Conservation (phyloP, 2,113 vertebrate genomes). For the Pyrgilauda ruficollis region DNA sequence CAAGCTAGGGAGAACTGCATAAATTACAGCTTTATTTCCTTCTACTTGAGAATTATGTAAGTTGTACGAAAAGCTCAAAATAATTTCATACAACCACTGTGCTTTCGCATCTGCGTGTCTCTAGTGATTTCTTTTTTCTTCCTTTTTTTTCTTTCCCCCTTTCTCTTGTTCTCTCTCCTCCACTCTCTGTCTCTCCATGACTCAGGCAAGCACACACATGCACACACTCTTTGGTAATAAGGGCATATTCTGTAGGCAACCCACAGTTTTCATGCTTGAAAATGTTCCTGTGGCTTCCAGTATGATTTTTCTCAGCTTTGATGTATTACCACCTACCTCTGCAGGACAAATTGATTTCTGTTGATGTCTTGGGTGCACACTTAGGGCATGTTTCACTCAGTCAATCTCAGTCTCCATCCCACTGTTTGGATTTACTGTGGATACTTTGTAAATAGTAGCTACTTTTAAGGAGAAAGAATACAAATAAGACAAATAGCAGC, state of each 20-base stretch:
- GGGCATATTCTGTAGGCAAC: not conserved
- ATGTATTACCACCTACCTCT: not conserved
- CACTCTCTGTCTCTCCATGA: not conserved
- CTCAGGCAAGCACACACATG: not conserved
- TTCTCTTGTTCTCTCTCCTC: not conserved
- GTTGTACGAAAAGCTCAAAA: not conserved
- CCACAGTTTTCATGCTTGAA: not conserved
- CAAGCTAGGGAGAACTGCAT: conserved; percentile 38
- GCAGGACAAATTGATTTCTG: conserved; percentile 34
- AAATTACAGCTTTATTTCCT: conserved; percentile 53
- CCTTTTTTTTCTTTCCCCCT: not conserved
- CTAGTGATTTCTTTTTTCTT: not conserved
- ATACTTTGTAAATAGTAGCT: not conserved
- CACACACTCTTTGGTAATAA: not conserved
- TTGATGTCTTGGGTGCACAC: conserved; percentile 5
- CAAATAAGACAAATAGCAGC: not conserved
- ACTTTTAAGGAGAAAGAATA: not conserved
- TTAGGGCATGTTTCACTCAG: conserved; percentile 23
- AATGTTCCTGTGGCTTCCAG: not conserved
- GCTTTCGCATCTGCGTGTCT: not conserved
- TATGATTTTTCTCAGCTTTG: conserved; percentile 23
- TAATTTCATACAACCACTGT: not conserved
- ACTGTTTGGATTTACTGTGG: not conserved
- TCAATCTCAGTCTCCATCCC: not conserved
- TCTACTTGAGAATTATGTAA: conserved; percentile 39